Base-by-base conservation (phyloP, 2,888 invertebrate species). In the Adela reaumurella region DNA sequence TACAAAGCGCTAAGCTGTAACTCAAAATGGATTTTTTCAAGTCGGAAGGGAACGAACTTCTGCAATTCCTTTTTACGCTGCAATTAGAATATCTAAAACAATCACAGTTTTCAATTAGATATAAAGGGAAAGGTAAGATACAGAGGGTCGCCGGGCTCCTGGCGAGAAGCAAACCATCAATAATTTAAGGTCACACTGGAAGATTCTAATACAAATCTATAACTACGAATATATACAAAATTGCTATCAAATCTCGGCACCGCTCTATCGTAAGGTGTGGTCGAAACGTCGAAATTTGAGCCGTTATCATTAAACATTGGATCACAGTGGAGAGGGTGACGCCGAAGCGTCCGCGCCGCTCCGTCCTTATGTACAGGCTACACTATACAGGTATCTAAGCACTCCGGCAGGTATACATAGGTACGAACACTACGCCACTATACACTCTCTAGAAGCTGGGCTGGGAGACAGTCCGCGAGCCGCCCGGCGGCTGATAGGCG, bases 261-360 rank as follows among this genome's bases (percentile, higher is more conserved):
- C 48, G 43, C 51, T 43, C 16, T 28, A 24, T 41, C 29, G 52
- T 59, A 51, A 62, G n/a, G 62, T 56, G 59, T 67, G 70, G 69
- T 72, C 67, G 72, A 70, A 63, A 68, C 68, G 66, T 64, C 66
- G 68, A 69, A 67, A 62, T 64, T 76, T 76, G 77, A 78, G 78
- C 78, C 68, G 60, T 73, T 68, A 73, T 61, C 69, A 68, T 71
- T 70, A 70, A 71, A 68, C 35, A 35, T 74, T 77, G 77, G 78
- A 78, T 78, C 78, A 78, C 78, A 78, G 78, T 78, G 78, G 74
- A 77, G 71, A 74, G 72, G 76, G 77, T 77, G 73, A 73, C 74
- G n/a, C n/a, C n/a, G n/a, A 35, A 8, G 35, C 11, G n/a, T 35
- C 11, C 35, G 11, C 3, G 8, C 35, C 8, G 11, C 35, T 35